Base-by-base conservation (phyloP, 2,888 invertebrate species). In the Drosophila picticornis region DNA sequence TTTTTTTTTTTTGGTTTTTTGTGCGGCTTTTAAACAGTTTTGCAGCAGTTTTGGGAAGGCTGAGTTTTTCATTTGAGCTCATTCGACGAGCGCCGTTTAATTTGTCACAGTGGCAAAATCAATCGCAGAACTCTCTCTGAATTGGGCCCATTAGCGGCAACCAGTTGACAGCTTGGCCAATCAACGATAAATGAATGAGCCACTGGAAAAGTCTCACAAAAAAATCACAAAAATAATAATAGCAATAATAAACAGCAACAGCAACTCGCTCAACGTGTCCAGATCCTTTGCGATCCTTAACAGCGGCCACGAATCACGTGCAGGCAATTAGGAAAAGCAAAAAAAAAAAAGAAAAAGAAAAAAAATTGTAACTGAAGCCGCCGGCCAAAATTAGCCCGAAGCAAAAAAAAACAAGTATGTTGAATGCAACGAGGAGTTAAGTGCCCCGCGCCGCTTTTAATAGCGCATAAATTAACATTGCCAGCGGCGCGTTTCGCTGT, bases 381-480 rank as follows among this genome's bases (percentile, higher is more conserved):
- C 67, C 22, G 68, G 61, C 67, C 40, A 64, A 78, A 80, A 78
- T 72, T 63, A 81, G 81, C 65, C 74, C 53, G 62, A 77, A 73
- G 66, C 62, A 10, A 34, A 40, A 40, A 25, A 9, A 22, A 25
- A 25, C 61, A 56, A 68, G 65, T 72, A 71, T 64, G 62, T 61
- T 60, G 66, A 46, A 71, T 57, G 50, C 78, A 71, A 67, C 79
- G 87, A 89, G 89, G 84, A 89, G 84, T 84, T 84, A 84, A 84
- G 84, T 89, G 84, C 85, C 85, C 69, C 69, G 85, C 85, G 80
- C 70, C 80, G 88, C 85, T 84, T 90, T 90, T 90, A 86, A 86
- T 88, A 82, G 88, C 83, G 83, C 85, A 86, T 90, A 90, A 86
- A 86, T 86, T 86, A 88, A 57, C 85, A 86, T 86, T 88, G 90